Base-by-base conservation (phyloP, 1,140 invertebrate species). In the Atta colombica region DNA sequence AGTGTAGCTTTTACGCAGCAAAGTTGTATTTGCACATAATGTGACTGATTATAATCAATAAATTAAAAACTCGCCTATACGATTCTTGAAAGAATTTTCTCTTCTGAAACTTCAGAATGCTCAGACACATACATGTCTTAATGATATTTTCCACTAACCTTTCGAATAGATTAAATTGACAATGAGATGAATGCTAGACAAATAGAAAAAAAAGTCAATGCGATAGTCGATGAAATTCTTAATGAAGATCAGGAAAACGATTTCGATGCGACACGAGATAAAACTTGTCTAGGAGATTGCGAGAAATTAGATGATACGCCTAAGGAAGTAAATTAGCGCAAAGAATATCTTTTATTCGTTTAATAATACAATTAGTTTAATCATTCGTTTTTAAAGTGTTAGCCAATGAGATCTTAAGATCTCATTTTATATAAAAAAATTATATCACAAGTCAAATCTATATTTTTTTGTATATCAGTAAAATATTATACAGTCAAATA, bases 141-240 rank as follows among this genome's bases (percentile, higher is more conserved):
- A 82, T 86, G 69, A 75, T 63, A 28, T 45, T 77, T 85, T 51
- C 2, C 0, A 49, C 39, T 66, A 80, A 74, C 49, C 39, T 68
- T 74, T 68, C 14, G 7, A 18, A 58, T 25, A 45, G 35, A 53
- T 80, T 60, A 72, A 58, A 66, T 58, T 21, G n/a, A 39, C 18
- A 10, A 89, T 90, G 81, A 51, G 55, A 68, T 68, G 0, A 86
- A 18, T 6, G 25, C 60, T 45, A 60, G 7, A 55, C 12, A 61
- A 51, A 53, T 55, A 1, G 66, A 89, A 5, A 68, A 84, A n/a
- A 84, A 92, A 25, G 72, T 85, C 31, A 87, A 90, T 12, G 16
- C 51, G n/a, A 51, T 87, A 28, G 25, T 92, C 39, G 68, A 88
- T 3, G 53, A 86, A 21, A 88, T 92, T 14, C 74, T 92, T 1